Evolutionary conservation across 2,113 vertebrate species (phyloP), one percentile per base, ranked within the genome.

Genomic region (Talpa occidentalis): DNA sequence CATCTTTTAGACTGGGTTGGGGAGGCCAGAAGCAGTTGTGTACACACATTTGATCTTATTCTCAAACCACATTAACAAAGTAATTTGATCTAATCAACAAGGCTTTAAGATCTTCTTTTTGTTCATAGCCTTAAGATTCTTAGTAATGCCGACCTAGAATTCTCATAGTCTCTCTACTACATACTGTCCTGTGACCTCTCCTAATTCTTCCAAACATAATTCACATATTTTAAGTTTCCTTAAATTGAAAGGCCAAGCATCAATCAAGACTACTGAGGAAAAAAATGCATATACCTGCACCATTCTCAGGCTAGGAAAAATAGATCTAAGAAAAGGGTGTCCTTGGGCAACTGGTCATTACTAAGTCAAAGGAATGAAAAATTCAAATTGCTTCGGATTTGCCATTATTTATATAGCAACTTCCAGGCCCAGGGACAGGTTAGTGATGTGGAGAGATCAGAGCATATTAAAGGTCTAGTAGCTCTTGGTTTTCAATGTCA

Each of bases 401-500:
- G 77, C 77, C 44, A 94, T 19, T 64, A 77, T 66, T 94, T 95
- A 17, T 17, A 52, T 95, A 96, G 87, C 74, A 96, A 95, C 96
- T 81, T 35, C 94, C 94, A 97, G 97, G 93, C 94, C 93, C 97
- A 97, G 97, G 95, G 95, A 97, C 90, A 90, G 52, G 97, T 97
- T 97, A 97, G 97, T 97, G 72, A 96, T 74, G 81, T 95, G 84
- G 52, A 93, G 89, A 88, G 70, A 95, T 95, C 76, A 95, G 80
- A 97, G 78, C 84, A 86, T 64, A 96, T 64, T 47, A 84, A 93
- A 93, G 62, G 15, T 77, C 87, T 85, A 56, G 44, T 10, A 74
- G 77, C 37, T 96, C 94, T 97, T 97, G 96, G 96, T 97, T 97
- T 97, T 93, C 96, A 96, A 88, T 22, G 73, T 97, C 97, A 96